Percentiles rank a stretch among this genome's conserved stretches.
Evolutionary conservation across 2,113 vertebrate species (phyloP).

Genomic region (Corythaeola cristata): DNA sequence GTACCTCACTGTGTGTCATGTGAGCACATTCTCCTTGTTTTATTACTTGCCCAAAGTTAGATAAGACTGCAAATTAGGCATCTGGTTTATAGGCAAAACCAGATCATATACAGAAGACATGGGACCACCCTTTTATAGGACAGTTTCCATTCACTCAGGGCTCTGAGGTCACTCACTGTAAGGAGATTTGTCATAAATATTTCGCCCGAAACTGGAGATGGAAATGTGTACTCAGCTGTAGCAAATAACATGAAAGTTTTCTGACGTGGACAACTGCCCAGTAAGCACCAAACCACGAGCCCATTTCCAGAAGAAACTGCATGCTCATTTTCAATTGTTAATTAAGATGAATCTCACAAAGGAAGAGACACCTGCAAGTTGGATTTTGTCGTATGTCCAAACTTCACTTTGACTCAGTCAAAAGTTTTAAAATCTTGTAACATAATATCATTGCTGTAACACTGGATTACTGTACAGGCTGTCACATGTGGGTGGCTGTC

Average conservation of each 20-base stretch:
- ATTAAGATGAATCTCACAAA: background rate
- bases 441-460: background rate
- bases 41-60: background rate
- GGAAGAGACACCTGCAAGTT: background rate
- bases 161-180: background rate
- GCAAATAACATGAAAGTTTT: background rate
- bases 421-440: background rate
- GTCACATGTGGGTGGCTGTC: constrained; percentile 41
- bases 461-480: constrained; percentile 5
- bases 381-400: background rate
- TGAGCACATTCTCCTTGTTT: background rate
- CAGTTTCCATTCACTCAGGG: background rate
- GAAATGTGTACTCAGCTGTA: background rate
- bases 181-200: background rate
- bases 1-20: background rate
- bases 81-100: background rate
- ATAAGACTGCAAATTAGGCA: background rate
- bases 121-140: background rate
- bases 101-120: background rate
- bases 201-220: background rate
- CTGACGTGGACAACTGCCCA: background rate
- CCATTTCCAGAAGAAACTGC: background rate
- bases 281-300: background rate
- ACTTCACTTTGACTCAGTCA: background rate
- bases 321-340: background rate